These are phyloP conservation scores for Argyra leucocephala DNA, from an alignment of 2,888 invertebrate species.

Conservation along the genomic window DNA sequence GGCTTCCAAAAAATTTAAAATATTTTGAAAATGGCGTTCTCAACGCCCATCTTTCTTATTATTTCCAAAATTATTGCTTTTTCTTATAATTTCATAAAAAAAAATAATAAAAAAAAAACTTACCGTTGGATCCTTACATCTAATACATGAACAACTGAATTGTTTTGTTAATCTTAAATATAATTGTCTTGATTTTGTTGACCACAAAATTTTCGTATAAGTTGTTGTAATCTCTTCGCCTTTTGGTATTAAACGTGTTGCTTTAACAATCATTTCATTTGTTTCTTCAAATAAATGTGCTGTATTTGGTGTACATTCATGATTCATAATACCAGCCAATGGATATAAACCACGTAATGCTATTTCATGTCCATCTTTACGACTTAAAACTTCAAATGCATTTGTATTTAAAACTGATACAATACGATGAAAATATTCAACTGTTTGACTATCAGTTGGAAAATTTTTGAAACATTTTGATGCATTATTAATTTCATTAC, in stretches of 20 bases:
- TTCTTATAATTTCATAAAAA: background rate
- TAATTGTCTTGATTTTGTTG: slow-evolving; percentile 56
- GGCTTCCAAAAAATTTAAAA: too few relatives aligned
- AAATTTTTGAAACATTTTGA: slow-evolving; percentile 40
- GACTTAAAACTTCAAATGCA: slow-evolving; percentile 40
- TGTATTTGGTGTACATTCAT: slow-evolving; percentile 64
- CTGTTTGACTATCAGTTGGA: slow-evolving; percentile 36
- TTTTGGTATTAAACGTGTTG: slow-evolving; percentile 51
- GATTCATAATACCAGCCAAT: slow-evolving; percentile 60
- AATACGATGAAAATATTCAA: slow-evolving; percentile 36
- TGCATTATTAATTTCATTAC: slow-evolving; percentile 37
- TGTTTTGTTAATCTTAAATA: slow-evolving; percentile 57
- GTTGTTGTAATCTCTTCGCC: slow-evolving; percentile 61
- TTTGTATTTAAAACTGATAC: slow-evolving; percentile 43
- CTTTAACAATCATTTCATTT: slow-evolving; percentile 52
- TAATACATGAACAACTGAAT: slow-evolving; percentile 57
- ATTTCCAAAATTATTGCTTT: background rate
- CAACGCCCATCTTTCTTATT: too few relatives aligned
- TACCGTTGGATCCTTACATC: slow-evolving; percentile 61
- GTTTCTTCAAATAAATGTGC: slow-evolving; percentile 56
- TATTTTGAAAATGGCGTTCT: too few relatives aligned
- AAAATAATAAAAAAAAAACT: slow-evolving; percentile 40
- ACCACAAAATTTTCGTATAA: slow-evolving; percentile 63
- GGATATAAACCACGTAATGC: slow-evolving; percentile 58
- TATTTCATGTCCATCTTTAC: slow-evolving; percentile 34